Base-by-base conservation (phyloP, 2,113 vertebrate genomes). In the Sander vitreus region DNA sequence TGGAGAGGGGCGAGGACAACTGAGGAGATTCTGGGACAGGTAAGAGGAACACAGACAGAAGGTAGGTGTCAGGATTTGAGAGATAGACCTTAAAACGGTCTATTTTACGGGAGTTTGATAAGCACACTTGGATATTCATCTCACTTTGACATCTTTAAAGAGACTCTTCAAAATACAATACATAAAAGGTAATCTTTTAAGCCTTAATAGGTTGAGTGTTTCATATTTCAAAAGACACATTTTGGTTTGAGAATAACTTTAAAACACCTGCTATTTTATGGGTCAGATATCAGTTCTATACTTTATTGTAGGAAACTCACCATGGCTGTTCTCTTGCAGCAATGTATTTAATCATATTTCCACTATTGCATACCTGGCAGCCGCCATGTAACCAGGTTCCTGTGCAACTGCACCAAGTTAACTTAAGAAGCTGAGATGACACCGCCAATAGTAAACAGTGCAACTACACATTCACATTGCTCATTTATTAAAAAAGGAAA, bases 11-110 rank as follows among this genome's bases (percentile, higher is more conserved):
- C 21, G 93, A 93, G 1, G 95, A 94, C 85, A 95, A 85, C 93
- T 94, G 96, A 88, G 89, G 88, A 83, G 84, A 95, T 93, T 96
- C 96, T 96, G 86, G 72, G 25, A 76, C 51, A 76, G 66, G 76
- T 30, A 10, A 79, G 53, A 88, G 36, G 65, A 74, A 73, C 54
- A 77, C n/a, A 78, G 4, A 60, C 12, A 75, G 18, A 76, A 50
- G 48, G 27, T 15, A 78, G 45, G 25, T 4, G 53, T 85, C 64
- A 71, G 48, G 39, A 53, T 27, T 19, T 50, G 47, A 54, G 11
- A 65, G 12, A 16, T 15, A n/a, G 2, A 23, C 16, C 51, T 3
- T 18, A n/a, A 70, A 27, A 65, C 15, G 14, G 36, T 48, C 5
- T 4, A 19, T 58, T 55, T 51, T 27, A 14, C 30, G 15, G 14